Conservation (phyloP, 2,113 vertebrate species). For the Aegotheles bennettii region DNA sequence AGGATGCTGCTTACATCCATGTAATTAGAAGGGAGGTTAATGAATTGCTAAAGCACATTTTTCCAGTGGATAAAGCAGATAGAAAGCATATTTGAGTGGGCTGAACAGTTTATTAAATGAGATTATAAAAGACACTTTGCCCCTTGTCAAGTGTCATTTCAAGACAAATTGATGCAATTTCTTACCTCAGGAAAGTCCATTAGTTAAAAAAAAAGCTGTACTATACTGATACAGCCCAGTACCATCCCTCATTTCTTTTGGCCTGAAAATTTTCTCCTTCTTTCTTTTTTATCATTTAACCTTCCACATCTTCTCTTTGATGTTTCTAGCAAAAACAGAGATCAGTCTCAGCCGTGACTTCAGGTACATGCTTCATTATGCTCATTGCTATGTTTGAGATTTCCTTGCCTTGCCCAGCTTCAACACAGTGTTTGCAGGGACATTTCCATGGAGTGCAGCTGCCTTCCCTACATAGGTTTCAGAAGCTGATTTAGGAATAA, state of each 20-base stretch:
- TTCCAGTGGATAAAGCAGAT: background rate
- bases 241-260: background rate
- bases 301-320: background rate
- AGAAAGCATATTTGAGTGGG: background rate
- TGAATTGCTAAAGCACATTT: background rate
- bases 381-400: background rate
- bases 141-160: background rate
- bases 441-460: background rate
- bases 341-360: background rate
- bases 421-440: background rate
- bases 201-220: background rate
- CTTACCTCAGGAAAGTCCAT: background rate
- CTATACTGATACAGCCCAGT: background rate
- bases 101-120: background rate
- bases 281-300: background rate
- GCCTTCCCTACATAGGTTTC: background rate
- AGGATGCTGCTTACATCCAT: background rate
- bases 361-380: background rate
- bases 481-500: background rate
- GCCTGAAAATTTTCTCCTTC: background rate
- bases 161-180: background rate
- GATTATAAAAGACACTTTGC: background rate
- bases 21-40: slow-evolving; percentile 11
- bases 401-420: background rate
- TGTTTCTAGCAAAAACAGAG: background rate